These are phyloP conservation scores for Parnassius apollo DNA, from an alignment of 2,888 invertebrate species.

Conservation along the genomic window DNA sequence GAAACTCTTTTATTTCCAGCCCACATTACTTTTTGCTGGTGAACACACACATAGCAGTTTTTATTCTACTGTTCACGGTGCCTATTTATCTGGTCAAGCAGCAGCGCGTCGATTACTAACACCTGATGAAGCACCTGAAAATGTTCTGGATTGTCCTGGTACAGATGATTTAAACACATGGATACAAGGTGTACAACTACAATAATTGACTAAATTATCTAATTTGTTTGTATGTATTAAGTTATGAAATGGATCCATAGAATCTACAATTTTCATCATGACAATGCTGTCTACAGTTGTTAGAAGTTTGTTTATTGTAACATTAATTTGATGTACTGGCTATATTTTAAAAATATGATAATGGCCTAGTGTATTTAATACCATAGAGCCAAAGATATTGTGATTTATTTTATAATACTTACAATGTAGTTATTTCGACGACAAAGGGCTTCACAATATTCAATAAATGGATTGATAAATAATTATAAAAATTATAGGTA, in stretches of 20 bases:
- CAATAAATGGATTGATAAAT: too few relatives aligned
- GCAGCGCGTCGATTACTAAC: slow-evolving; percentile 88
- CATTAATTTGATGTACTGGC: slow-evolving; percentile 18
- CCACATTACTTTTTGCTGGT: slow-evolving; percentile 93
- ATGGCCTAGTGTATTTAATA: slow-evolving; percentile 6
- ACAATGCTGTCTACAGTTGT: slow-evolving; percentile 24
- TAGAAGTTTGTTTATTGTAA: slow-evolving; percentile 23
- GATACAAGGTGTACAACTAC: slow-evolving; percentile 92
- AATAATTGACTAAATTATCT: slow-evolving; percentile 29
- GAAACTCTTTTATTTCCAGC: slow-evolving; percentile 73
- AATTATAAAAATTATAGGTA: too few relatives aligned
- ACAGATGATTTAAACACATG: slow-evolving; percentile 92
- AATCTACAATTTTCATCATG: slow-evolving; percentile 37
- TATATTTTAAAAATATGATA: slow-evolving; percentile 24
- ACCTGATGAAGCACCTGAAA: slow-evolving; percentile 83
- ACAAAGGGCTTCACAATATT: not conserved
- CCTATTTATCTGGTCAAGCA: slow-evolving; percentile 92
- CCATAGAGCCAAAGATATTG: slow-evolving; percentile 25
- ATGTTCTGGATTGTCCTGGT: slow-evolving; percentile 86
- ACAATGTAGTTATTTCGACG: not conserved
- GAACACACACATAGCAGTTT: slow-evolving; percentile 97
- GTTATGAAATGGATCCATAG: slow-evolving; percentile 30
- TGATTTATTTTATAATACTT: slow-evolving; percentile 13
- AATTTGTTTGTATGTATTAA: slow-evolving; percentile 22
- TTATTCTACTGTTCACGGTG: slow-evolving; percentile 97